Percentiles rank a stretch among this genome's conserved stretches.
phyloP scores from a whole-genome alignment of 2,888 invertebrate genomes.

The Amorpha juglandis region DNA sequence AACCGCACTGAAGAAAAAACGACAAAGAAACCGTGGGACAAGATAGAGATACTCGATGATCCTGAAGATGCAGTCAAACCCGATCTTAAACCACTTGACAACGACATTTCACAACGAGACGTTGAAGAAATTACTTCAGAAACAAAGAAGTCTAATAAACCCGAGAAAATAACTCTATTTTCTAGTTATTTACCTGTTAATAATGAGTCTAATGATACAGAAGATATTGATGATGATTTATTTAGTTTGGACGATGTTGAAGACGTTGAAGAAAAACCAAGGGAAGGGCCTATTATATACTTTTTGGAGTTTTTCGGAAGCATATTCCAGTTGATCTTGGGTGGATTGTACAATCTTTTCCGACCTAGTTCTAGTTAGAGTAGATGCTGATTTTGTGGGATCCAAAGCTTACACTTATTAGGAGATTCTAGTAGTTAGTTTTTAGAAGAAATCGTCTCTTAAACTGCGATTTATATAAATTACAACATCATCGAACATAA shows the following conservation, averaged over 20 bases:
- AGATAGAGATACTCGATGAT: conserved; percentile 63
- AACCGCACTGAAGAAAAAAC: conserved; percentile 34
- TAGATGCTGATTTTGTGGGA: neutral
- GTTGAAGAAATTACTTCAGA: conserved; percentile 69
- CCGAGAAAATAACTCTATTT: conserved; percentile 68
- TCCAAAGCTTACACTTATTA: too few species aligned
- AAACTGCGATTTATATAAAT: too few species aligned
- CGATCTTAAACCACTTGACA: conserved; percentile 52
- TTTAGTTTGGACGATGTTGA: conserved; percentile 51
- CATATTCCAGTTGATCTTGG: conserved; percentile 63
- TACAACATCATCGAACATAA: too few species aligned
- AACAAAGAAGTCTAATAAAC: conserved; percentile 56
- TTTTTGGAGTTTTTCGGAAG: conserved; percentile 67
- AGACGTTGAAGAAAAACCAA: conserved; percentile 43
- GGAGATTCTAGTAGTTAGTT: too few species aligned
- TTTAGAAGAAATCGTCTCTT: too few species aligned
- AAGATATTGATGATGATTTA: conserved; percentile 45
- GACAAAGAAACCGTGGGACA: conserved; percentile 49
- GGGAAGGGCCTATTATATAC: conserved; percentile 56
- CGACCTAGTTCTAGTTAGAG: conserved; percentile 35
- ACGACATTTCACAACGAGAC: conserved; percentile 61
- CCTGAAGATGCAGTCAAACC: conserved; percentile 47
- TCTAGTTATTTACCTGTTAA: conserved; percentile 57
- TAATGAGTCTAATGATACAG: conserved; percentile 39
- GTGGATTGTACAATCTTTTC: conserved; percentile 60